These are phyloP conservation scores for Carterocephalus palaemon DNA, from an alignment of 2,888 invertebrate species.

Conservation along the genomic window DNA sequence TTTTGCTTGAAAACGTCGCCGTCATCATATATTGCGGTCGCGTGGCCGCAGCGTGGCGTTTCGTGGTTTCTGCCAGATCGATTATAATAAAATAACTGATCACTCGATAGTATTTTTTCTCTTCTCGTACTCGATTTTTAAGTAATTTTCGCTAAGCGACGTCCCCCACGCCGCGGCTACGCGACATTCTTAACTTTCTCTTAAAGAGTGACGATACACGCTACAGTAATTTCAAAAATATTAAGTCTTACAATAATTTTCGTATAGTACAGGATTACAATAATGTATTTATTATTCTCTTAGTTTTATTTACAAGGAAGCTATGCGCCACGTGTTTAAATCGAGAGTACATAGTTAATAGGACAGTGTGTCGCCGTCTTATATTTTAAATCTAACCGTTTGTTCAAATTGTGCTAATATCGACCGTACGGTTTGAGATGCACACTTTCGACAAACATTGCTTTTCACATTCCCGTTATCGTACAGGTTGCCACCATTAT, in stretches of 20 bases:
- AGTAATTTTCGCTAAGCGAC: not conserved
- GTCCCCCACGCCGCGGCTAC: constrained; percentile 16
- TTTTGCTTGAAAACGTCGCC: constrained; percentile 48
- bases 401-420: constrained; percentile 6
- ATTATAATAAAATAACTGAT: too few species aligned
- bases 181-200: constrained; percentile 20
- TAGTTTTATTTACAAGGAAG: constrained; percentile 38
- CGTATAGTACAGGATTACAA: constrained; percentile 45
- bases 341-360: constrained; percentile 26
- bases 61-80: too few species aligned
- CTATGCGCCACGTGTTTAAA: constrained; percentile 26
- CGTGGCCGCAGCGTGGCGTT: too few species aligned
- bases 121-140: too few species aligned
- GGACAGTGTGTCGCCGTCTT: constrained; percentile 34
- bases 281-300: constrained; percentile 40
- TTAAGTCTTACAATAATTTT: constrained; percentile 58
- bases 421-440: constrained; percentile 8
- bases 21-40: constrained; percentile 1
- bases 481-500: constrained; percentile 3
- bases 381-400: constrained; percentile 1
- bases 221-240: constrained; percentile 69
- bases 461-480: not conserved
- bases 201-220: constrained; percentile 46
- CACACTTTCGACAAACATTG: not conserved
- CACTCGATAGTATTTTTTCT: constrained; percentile 8